A percentile compares a stretch with the other conserved stretches of the same genome.
Evolutionary conservation across 1,140 invertebrate genomes (phyloP).

Genomic region (Zaprionus ghesquierei): DNA sequence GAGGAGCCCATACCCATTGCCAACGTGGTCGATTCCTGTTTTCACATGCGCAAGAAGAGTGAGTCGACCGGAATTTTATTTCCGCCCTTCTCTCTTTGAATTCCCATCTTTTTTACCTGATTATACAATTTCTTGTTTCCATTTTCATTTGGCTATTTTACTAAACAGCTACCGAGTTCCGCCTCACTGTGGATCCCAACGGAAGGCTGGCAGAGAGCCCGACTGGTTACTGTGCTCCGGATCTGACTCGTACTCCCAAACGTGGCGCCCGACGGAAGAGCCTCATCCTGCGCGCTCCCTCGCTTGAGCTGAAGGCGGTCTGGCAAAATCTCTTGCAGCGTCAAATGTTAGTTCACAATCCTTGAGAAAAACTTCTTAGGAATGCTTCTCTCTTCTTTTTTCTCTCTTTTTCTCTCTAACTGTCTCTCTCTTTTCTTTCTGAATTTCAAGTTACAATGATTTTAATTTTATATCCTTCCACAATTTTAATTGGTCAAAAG

Average conservation of each 20-base stretch:
- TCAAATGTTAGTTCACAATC: conserved; percentile 88
- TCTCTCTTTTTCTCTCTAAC: too few species aligned
- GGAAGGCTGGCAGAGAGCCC: conserved; percentile 86
- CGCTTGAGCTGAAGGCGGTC: conserved; percentile 91
- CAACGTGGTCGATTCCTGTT: conserved; percentile 91
- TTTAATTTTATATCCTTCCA: too few species aligned
- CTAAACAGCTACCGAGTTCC: conserved; percentile 87
- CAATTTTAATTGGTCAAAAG: too few species aligned
- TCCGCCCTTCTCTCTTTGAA: not conserved
- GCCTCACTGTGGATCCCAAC: conserved; percentile 86
- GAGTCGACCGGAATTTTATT: conserved; percentile 32
- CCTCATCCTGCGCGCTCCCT: conserved; percentile 89
- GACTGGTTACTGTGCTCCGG: conserved; percentile 86
- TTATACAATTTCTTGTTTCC: not conserved
- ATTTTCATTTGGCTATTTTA: not conserved
- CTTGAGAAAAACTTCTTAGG: not conserved
- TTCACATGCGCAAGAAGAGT: conserved; percentile 93
- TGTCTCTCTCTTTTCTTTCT: too few species aligned
- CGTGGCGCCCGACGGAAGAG: conserved; percentile 87
- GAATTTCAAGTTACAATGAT: too few species aligned
- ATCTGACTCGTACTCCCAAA: conserved; percentile 84
- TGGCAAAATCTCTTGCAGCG: conserved; percentile 94
- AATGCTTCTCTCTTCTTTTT: too few species aligned
- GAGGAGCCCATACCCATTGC: conserved; percentile 91
- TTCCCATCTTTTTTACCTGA: not conserved